phyloP scores from a whole-genome alignment of 2,797 vertebrate genomes.

The Schizothorax lantsangensis region DNA sequence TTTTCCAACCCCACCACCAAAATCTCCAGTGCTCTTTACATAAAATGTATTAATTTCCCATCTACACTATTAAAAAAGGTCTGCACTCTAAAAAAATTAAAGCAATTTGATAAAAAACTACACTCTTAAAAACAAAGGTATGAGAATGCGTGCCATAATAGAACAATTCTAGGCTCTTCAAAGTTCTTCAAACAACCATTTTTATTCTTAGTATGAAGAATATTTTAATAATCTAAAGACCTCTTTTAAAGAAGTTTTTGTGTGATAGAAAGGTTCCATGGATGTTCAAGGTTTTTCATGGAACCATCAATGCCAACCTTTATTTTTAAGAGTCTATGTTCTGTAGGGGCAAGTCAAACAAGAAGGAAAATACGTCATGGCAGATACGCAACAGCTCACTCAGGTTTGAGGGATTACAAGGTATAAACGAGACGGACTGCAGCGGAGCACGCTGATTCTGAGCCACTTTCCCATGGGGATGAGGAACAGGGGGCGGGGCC shows the following conservation, averaged over 20 bases:
- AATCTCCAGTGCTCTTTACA: not conserved
- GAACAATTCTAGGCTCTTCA: not conserved
- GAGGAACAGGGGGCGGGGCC: slow-evolving; percentile 25
- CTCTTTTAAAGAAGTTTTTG: not conserved
- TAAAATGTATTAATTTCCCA: not conserved
- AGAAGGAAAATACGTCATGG: slow-evolving; percentile 33
- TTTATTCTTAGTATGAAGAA: not conserved
- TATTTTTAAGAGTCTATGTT: slow-evolving; percentile 22
- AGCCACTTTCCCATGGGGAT: slow-evolving; percentile 76
- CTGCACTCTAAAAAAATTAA: not conserved
- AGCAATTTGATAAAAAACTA: not conserved
- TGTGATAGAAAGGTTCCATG: not conserved
- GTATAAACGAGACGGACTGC: slow-evolving; percentile 78
- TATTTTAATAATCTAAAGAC: not conserved
- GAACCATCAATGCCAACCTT: not conserved
- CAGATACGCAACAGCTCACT: slow-evolving; percentile 61
- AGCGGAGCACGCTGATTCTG: slow-evolving; percentile 60
- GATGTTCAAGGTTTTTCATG: not conserved
- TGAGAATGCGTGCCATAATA: not conserved
- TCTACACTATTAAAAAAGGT: not conserved
- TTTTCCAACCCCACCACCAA: not conserved
- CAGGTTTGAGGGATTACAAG: slow-evolving; percentile 78
- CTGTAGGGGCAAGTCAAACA: slow-evolving; percentile 58
- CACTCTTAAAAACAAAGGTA: not conserved
- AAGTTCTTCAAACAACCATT: not conserved